Evolutionary conservation across 2,888 invertebrate genomes (phyloP), one percentile per base, ranked within the genome.

Genomic region (Harmothoe impar): DNA sequence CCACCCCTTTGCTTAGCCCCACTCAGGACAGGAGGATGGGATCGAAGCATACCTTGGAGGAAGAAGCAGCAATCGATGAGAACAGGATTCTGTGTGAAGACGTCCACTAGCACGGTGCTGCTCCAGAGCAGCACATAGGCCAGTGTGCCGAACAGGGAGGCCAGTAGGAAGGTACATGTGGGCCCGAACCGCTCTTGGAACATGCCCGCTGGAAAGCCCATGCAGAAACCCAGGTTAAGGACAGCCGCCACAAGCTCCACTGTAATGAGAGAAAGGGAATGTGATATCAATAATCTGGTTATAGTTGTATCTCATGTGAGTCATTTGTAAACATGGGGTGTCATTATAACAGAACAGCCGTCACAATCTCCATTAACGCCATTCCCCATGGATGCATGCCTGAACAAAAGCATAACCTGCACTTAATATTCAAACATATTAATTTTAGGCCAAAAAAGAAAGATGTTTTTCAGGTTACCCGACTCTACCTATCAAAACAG

Each of bases 201-300:
- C 23, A 93, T 88, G 12, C 94, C 94, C 0, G 93, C 94, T 20
- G 94, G 94, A 88, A 94, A 93, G 1, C 93, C 94, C 0, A 94
- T 89, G 5, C 93, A 92, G 33, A 93, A 93, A n/a, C 94, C 94
- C 81, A 94, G 93, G 90, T 94, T 94, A 0, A 93, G 92, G 92
- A 93, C 91, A 0, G 94, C 93, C 0, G 93, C 93, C 68, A 94
- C 92, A 91, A 93, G 90, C 89, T 93, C 94, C 90, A 94, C 94
- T 94, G 91, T 35, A 92, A 92, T 33, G 23, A 68, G 1, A 43
- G 25, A 33, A 68, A 68, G 0, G n/a, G 33, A 51, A 33, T 1
- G 10, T 78, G 20, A 20, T 17, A 43, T 43, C 43, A 43, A 43
- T 43, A 43, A 43, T n/a, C n/a, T n/a, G n/a, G n/a, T n/a, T n/a